Conservation (phyloP, 2,888 invertebrate genomes). For the Blomia tropicalis region DNA sequence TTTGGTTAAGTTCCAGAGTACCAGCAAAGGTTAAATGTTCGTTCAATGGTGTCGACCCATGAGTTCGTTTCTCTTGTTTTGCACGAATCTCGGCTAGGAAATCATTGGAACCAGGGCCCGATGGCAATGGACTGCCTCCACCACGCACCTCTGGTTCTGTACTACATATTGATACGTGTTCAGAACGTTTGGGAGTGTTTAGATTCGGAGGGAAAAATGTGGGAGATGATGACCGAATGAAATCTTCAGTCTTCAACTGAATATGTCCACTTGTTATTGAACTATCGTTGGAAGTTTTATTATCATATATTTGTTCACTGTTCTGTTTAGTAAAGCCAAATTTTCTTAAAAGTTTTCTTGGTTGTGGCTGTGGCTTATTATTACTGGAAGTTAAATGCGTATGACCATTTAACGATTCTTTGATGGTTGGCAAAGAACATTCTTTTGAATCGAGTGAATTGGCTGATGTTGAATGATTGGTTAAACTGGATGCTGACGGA, state of each 20-base stretch:
- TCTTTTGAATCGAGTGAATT: conserved; percentile 4
- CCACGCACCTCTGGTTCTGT: not conserved
- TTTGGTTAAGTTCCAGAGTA: not conserved
- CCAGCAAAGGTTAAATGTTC: conserved; percentile 2
- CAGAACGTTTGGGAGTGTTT: not conserved
- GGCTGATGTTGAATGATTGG: not conserved
- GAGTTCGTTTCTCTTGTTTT: conserved; percentile 28
- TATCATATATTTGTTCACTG: not conserved
- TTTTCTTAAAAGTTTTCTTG: conserved; percentile 6
- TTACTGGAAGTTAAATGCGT: conserved; percentile 6
- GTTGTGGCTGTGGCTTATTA: conserved; percentile 16
- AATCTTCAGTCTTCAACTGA: not conserved
- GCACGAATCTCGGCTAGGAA: conserved; percentile 29
- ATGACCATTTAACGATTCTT: conserved; percentile 1
- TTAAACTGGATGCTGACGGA: not conserved
- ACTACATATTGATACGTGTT: conserved; percentile 5
- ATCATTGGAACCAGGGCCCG: conserved; percentile 1
- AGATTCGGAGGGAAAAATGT: too few relatives aligned
- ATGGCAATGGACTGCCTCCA: conserved; percentile 20
- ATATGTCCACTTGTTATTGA: not conserved
- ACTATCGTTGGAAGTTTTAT: not conserved
- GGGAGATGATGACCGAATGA: not conserved
- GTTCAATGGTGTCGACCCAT: conserved; percentile 16
- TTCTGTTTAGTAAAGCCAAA: not conserved
- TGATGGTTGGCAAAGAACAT: conserved; percentile 15